Percentiles rank a stretch among this genome's conserved stretches.
phyloP scores from a whole-genome alignment of 2,113 vertebrate species.

The Emberiza fucata region DNA sequence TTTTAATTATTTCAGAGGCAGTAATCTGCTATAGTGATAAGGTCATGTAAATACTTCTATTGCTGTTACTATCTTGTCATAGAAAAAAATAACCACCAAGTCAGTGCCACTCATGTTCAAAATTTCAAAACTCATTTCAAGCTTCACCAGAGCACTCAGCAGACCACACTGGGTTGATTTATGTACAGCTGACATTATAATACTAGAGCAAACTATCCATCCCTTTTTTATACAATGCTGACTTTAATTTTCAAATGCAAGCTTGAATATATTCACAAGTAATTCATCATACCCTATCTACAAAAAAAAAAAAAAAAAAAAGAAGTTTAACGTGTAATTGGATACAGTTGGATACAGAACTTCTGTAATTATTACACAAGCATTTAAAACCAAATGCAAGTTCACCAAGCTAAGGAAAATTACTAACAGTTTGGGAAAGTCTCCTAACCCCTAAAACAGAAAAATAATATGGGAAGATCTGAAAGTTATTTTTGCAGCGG shows the following conservation, averaged over 20 bases:
- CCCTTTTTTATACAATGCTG: background rate
- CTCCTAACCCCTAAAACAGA: background rate
- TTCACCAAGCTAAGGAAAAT: background rate
- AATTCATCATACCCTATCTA: background rate
- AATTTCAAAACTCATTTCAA: background rate
- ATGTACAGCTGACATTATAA: background rate
- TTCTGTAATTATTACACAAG: background rate
- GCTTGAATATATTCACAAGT: background rate
- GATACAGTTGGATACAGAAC: background rate
- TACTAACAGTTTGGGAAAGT: background rate
- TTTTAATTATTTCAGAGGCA: background rate
- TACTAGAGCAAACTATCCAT: background rate
- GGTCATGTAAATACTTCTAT: background rate
- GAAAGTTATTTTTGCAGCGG: conserved; percentile 11
- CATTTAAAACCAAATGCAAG: background rate
- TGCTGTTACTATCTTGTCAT: background rate
- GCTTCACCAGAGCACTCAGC: background rate
- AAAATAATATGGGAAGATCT: background rate
- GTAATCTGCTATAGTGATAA: background rate
- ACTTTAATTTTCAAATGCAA: background rate
- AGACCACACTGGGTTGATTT: background rate
- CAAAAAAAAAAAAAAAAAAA: background rate
- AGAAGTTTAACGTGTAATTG: background rate
- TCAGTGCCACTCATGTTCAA: background rate
- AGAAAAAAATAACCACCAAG: background rate